phyloP scores from a whole-genome alignment of 2,113 vertebrate genomes.

The Stigmatopora nigra region DNA sequence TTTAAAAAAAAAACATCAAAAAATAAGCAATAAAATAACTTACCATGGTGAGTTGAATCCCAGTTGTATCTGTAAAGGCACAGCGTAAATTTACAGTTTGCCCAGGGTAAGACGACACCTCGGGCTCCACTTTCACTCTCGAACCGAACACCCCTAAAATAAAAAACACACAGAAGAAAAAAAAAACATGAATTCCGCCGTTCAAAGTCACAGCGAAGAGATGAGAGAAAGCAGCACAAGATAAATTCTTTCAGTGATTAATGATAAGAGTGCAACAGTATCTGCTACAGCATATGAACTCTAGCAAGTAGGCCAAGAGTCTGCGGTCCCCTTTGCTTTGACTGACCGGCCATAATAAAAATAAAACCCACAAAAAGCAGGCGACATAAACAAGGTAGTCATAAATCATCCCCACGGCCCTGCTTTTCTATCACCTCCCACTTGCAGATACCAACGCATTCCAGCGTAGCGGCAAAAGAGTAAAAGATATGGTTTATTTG shows the following conservation, averaged over 20 bases:
- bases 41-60: constrained; percentile 59
- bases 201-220: constrained; percentile 4
- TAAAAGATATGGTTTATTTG: constrained; percentile 58
- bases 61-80: constrained; percentile 55
- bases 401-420: constrained; percentile 58
- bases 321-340: constrained; percentile 34
- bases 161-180: constrained; percentile 17
- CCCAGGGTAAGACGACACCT: constrained; percentile 72
- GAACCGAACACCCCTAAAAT: constrained; percentile 59
- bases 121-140: constrained; percentile 66
- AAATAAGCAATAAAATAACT: constrained; percentile 31
- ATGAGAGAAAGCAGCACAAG: constrained; percentile 9
- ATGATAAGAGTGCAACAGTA: constrained; percentile 14
- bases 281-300: constrained; percentile 48
- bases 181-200: constrained; percentile 21
- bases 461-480: constrained; percentile 47
- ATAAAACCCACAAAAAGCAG: constrained; percentile 4
- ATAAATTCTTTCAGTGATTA: not conserved
- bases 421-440: constrained; percentile 55
- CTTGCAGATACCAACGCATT: constrained; percentile 60
- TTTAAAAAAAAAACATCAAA: constrained; percentile 9
- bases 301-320: constrained; percentile 55
- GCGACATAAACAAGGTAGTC: constrained; percentile 37
- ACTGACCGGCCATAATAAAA: constrained; percentile 13
- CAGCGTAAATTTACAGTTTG: constrained; percentile 71